A percentile compares a stretch with the other conserved stretches of the same genome.
phyloP scores from a whole-genome alignment of 2,113 vertebrate genomes.

The Dipodomys stephensi region DNA sequence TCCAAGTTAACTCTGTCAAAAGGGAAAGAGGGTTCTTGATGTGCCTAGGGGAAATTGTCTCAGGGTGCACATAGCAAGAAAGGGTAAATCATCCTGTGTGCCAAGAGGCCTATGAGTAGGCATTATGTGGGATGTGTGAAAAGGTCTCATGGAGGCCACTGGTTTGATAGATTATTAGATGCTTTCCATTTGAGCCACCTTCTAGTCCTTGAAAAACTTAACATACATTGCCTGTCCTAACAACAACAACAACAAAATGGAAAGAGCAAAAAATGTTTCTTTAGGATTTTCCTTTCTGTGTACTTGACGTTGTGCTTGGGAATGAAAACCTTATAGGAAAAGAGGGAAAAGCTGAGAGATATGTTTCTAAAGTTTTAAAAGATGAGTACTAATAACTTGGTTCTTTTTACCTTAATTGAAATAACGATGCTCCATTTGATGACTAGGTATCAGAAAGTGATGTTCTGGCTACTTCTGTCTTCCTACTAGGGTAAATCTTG shows the following conservation, averaged over 20 bases:
- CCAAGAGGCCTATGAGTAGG: no score
- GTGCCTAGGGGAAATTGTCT: conserved; percentile 3
- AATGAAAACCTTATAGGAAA: neutral
- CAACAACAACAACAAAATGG: neutral
- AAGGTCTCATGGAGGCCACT: no score
- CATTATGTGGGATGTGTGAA: neutral
- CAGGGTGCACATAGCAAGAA: neutral
- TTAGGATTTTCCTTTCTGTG: neutral
- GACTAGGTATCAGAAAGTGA: neutral
- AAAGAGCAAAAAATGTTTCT: neutral
- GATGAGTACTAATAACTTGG: neutral
- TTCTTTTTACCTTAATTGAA: neutral
- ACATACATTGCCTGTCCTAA: neutral
- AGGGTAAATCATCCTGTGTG: neutral
- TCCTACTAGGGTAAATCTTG: neutral
- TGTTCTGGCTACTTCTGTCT: neutral
- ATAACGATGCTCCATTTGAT: neutral
- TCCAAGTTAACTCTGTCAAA: neutral
- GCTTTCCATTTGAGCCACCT: no score
- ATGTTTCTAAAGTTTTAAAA: neutral
- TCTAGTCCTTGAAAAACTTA: neutral
- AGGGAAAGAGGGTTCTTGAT: neutral
- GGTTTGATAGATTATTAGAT: no score
- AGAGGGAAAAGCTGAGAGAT: neutral
- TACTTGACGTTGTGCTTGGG: neutral